Evolutionary conservation across 35 echinoderm and acorn worm species (phyloP), one percentile per base, ranked within the genome.

Genomic region (Acanthaster planci): DNA sequence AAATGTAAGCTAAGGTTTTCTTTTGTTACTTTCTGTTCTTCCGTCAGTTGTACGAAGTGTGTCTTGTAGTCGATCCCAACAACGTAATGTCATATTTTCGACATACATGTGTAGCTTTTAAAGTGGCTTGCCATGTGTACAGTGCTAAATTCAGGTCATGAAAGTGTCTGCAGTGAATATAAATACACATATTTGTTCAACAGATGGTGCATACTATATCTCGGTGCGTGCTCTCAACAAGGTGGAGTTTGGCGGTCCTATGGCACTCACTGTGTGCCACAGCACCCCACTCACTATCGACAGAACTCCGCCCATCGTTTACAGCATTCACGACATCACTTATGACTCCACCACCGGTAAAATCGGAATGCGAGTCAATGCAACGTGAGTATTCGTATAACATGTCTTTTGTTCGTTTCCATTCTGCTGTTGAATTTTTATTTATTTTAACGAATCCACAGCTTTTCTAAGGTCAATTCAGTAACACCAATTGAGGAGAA

Each of bases 201-300:
- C 42, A 89, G 87, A 89, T 59, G 78, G 39, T 37, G 34, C 36
- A 2, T 89, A 89, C 23, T 80, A 82, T 35, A 52, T 76, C 8
- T 75, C 34, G 40, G 87, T 89, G 21, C 79, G 87, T 27, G 87
- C 78, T 18, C 78, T 89, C 1, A 89, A 89, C 58, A 89, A 89
- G 21, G 64, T 89, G 21, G 87, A 82, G 30, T 89, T 89, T 76
- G 87, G 87, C 26, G 87, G 87, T 4, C 87, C 87, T 14, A 42
- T 89, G 55, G 78, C 87, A 27, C 19, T 80, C 17, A 82, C 87
- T 15, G 78, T 89, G 6, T 89, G 87, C 27, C 87, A 89, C 51
- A 67, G 54, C 22, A 82, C 60, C 15, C 87, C 87, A 19, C 40
- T 81, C 5, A 51, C 82, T 22, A 89, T 89, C 50, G 87, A 89